Conservation (phyloP, 2,888 invertebrate species). For the Diaphora mendica region DNA sequence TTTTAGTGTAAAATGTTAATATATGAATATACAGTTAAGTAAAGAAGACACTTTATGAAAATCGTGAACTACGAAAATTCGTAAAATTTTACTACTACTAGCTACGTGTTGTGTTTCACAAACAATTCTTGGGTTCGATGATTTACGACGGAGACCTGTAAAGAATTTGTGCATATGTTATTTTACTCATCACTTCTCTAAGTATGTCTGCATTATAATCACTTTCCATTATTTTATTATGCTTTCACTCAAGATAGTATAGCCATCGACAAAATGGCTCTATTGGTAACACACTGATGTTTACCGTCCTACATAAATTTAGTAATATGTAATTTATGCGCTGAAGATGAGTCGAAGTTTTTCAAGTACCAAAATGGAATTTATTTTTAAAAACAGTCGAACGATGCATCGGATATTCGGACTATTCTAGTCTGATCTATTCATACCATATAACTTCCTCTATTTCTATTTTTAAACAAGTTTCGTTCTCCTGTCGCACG, state of each 20-base stretch:
- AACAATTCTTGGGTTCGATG: not conserved
- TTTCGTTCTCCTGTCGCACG: conserved; percentile 67
- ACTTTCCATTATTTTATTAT: conserved; percentile 2
- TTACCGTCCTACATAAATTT: conserved; percentile 7
- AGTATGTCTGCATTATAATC: conserved; percentile 4
- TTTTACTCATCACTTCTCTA: not conserved
- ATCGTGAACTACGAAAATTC: not conserved
- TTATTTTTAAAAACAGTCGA: conserved; percentile 50
- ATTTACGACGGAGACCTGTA: conserved; percentile 3
- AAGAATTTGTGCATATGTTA: not conserved
- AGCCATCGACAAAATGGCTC: not conserved
- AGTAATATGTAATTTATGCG: conserved; percentile 21
- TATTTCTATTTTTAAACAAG: conserved; percentile 70
- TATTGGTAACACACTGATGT: conserved; percentile 7
- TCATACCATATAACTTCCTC: conserved; percentile 75
- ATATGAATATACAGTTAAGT: no score
- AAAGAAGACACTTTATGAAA: not conserved
- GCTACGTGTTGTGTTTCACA: not conserved
- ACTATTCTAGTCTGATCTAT: conserved; percentile 73
- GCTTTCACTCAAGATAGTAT: not conserved
- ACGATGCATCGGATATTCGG: conserved; percentile 65
- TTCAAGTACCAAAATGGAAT: conserved; percentile 41
- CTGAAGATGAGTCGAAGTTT: conserved; percentile 21
- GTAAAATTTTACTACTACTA: not conserved
- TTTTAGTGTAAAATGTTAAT: not conserved